Conservation (phyloP, 2,888 invertebrate genomes). For the Pachycephus smyrnensis region DNA sequence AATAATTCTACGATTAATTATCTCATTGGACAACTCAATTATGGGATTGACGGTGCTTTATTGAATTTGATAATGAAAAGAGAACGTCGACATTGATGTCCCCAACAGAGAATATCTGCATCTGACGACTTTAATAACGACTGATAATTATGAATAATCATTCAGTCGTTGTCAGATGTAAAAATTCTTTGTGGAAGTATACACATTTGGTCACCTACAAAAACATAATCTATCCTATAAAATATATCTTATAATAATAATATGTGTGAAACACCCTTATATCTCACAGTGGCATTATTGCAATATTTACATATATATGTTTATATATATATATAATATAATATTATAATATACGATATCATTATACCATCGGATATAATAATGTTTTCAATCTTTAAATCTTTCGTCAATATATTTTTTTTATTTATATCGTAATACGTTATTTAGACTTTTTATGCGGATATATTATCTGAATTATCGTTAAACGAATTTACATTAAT, state of each 20-base stretch:
- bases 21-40: no score
- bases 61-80: no score
- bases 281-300: constrained; percentile 39
- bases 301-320: constrained; percentile 36
- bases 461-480: constrained; percentile 20
- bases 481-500: constrained; percentile 7
- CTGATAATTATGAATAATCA: no score
- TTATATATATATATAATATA: constrained; percentile 21
- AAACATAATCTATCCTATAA: constrained; percentile 35
- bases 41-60: no score
- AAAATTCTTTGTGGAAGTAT: no score
- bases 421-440: constrained; percentile 24
- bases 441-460: constrained; percentile 23
- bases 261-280: constrained; percentile 35
- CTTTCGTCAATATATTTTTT: constrained; percentile 28
- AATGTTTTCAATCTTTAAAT: constrained; percentile 32
- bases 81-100: no score
- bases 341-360: constrained; percentile 23
- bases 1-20: no score
- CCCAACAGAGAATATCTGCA: no score
- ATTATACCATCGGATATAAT: constrained; percentile 22
- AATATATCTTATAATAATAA: constrained; percentile 32
- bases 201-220: constrained; percentile 23
- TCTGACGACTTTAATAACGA: no score
- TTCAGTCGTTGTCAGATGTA: no score